Conservation (phyloP, 2,888 invertebrate genomes). For the Panopea generosa region DNA sequence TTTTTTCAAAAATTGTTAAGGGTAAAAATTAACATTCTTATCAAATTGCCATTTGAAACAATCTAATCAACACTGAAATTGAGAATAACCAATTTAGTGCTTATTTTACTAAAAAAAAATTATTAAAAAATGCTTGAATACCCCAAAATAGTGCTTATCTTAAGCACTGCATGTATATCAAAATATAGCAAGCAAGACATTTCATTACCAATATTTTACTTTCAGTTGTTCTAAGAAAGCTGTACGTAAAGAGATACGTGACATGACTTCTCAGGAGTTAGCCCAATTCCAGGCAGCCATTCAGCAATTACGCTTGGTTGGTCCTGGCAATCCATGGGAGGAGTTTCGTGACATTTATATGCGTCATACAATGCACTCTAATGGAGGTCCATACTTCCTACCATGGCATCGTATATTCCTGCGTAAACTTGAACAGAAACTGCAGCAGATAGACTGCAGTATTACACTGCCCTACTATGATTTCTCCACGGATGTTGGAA, state of each 20-base stretch:
- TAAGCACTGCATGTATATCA: too few relatives aligned
- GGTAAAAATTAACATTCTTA: too few relatives aligned
- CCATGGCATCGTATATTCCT: slow-evolving; percentile 83
- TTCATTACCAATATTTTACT: too few relatives aligned
- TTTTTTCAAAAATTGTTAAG: too few relatives aligned
- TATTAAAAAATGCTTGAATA: too few relatives aligned
- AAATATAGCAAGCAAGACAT: too few relatives aligned
- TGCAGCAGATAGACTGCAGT: slow-evolving; percentile 81
- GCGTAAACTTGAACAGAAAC: slow-evolving; percentile 77
- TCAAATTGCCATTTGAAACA: too few relatives aligned
- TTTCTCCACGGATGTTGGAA: slow-evolving; percentile 82
- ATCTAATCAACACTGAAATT: too few relatives aligned
- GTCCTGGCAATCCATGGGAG: slow-evolving; percentile 78
- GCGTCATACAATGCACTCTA: slow-evolving; percentile 80
- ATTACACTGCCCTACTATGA: slow-evolving; percentile 83
- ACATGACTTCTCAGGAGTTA: slow-evolving; percentile 79
- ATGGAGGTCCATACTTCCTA: slow-evolving; percentile 78
- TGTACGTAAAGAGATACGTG: slow-evolving; percentile 81
- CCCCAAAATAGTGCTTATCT: too few relatives aligned
- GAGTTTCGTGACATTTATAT: slow-evolving; percentile 80
- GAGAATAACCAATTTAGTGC: too few relatives aligned
- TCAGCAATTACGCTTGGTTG: slow-evolving; percentile 71
- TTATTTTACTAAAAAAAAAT: too few relatives aligned
- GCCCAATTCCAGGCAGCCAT: slow-evolving; percentile 80
- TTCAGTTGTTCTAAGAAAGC: slow-evolving; percentile 74